Evolutionary conservation across 2,797 vertebrate genomes (phyloP).

Genomic region (Tragelaphus oryx): DNA sequence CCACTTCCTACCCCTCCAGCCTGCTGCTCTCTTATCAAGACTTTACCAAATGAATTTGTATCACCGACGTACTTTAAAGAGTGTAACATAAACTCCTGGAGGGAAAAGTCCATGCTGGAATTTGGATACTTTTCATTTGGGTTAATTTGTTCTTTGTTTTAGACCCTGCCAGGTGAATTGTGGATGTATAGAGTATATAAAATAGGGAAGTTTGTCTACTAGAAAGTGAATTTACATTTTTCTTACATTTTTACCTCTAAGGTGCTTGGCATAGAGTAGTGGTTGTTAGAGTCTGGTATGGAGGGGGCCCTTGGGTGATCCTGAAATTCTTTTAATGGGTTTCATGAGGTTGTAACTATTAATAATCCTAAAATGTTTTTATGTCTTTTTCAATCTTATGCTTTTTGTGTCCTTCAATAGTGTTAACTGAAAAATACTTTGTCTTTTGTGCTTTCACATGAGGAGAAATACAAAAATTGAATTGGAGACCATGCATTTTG

Average conservation of each 20-base stretch:
- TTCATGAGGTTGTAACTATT: not conserved
- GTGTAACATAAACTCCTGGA: not conserved
- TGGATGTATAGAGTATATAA: not conserved
- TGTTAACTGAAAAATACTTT: not conserved
- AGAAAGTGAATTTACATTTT: not conserved
- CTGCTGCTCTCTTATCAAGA: not conserved
- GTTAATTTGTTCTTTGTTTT: not conserved
- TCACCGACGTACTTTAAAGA: not conserved
- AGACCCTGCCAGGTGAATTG: not conserved
- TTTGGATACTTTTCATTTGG: not conserved
- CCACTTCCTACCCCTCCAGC: not conserved
- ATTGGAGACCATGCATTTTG: not conserved
- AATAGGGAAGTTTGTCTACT: not conserved
- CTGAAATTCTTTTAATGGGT: not conserved
- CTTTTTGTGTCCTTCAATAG: not conserved
- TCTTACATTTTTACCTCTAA: not conserved
- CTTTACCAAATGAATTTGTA: not conserved
- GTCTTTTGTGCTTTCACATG: not conserved
- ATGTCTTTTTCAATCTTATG: not conserved
- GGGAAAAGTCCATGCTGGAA: not conserved
- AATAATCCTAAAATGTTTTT: not conserved
- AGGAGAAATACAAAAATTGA: not conserved
- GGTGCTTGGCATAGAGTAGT: not conserved
- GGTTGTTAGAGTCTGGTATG: not conserved
- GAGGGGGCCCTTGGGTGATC: not conserved